Conservation (phyloP, 2,113 vertebrate species). For the Eonycteris spelaea region DNA sequence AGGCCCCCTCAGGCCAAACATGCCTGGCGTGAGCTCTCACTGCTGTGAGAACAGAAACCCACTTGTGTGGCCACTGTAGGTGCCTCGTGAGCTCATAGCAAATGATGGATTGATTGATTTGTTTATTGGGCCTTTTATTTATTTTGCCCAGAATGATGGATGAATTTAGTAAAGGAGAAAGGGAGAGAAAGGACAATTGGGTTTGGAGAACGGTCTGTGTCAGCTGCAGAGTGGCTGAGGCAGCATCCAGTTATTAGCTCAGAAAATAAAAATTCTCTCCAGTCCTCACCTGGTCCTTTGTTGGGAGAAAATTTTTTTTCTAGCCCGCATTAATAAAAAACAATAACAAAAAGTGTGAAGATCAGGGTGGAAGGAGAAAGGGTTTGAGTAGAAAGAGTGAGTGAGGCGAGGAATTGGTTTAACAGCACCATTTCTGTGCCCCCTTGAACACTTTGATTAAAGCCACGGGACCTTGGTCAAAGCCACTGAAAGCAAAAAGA, state of each 20-base stretch:
- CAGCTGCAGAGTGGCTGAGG: conserved; percentile 79
- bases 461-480: conserved; percentile 81
- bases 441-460: conserved; percentile 81
- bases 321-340: conserved; percentile 76
- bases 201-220: conserved; percentile 73
- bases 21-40: background rate
- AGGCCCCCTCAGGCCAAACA: accelerated
- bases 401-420: conserved; percentile 54
- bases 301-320: conserved; percentile 72
- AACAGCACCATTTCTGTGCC: conserved; percentile 76
- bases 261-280: conserved; percentile 78
- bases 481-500: conserved; percentile 77
- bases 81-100: background rate
- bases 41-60: background rate
- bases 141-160: conserved; percentile 62
- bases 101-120: conserved; percentile 47
- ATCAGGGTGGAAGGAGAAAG: background rate
- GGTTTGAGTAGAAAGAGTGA: conserved; percentile 10
- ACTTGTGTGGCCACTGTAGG: background rate
- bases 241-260: conserved; percentile 77
- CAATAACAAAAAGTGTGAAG: conserved; percentile 31
- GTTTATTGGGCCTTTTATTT: conserved; percentile 55
- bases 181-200: conserved; percentile 66
- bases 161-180: conserved; percentile 58
- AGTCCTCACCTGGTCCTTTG: conserved; percentile 53